Evolutionary conservation across 2,888 invertebrate genomes (phyloP), one percentile per base, ranked within the genome.

Genomic region (Cantharis nigra): DNA sequence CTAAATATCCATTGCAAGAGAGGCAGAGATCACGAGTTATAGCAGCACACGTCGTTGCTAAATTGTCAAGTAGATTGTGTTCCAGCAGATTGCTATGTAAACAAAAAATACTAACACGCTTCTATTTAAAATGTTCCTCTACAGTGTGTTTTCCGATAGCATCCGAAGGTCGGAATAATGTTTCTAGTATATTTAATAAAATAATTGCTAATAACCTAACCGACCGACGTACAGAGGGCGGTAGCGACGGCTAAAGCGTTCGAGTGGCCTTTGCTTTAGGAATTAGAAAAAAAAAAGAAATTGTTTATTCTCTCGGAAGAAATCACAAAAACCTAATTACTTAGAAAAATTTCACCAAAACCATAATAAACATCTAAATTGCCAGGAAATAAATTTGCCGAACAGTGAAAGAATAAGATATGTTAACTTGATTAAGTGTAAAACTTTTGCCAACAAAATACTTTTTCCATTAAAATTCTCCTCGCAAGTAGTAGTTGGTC

Each of bases 41-140:
- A 67, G 75, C 33, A 69, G 69, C 67, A 77, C 71, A 75, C 71
- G 70, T 80, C 69, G 71, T 75, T 76, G 63, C 76, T 62, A 75
- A 79, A 79, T 79, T 79, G 70, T 70, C 33, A 33, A 71, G 69
- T 78, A 76, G 78, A 80, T 78, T 77, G 78, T 80, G 74, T 78
- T 78, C 78, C 71, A 70, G 49, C 73, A 72, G 76, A 30, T 64
- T 71, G 74, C 71, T 78, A 63, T 76, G 74, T 78, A 78, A 78
- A 78, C 76, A 78, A 76, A 78, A 78, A 78, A 71, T 76, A 73
- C 30, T 72, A 78, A 74, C 76, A 73, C 78, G 75, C 73, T 74
- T 71, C 30, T 49, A 67, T 71, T 62, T 73, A 70, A 75, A 74
- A 77, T 49, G 11, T n/a, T 7, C n/a, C 49, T 49, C 7, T 49